These are phyloP conservation scores for Cassiopea andromeda DNA, from an alignment of 30 jellyfish, hydroid and myxozoan genomes.

Conservation along the genomic window DNA sequence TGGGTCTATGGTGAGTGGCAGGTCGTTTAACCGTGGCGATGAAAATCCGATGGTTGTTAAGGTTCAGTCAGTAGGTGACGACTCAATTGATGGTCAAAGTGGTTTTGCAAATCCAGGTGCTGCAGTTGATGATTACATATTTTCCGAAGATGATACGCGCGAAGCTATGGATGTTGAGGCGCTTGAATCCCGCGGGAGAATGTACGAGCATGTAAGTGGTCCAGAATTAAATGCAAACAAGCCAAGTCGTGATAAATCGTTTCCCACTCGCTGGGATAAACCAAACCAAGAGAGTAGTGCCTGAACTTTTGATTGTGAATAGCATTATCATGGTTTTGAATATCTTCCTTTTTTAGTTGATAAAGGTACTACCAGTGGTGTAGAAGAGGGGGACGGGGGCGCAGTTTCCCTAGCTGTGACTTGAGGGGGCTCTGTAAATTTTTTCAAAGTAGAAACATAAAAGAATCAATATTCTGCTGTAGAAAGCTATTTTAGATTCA, in stretches of 20 bases:
- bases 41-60: slow-evolving; percentile 5
- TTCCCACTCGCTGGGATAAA: not conserved
- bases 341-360: too few species aligned
- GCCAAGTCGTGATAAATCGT: not conserved
- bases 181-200: not conserved
- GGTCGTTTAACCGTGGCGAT: too few species aligned
- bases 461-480: too few species aligned
- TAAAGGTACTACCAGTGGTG: too few species aligned
- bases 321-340: too few species aligned
- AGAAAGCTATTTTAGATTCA: too few species aligned
- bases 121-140: slow-evolving; percentile 20
- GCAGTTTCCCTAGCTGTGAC: too few species aligned
- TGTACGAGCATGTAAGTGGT: not conserved
- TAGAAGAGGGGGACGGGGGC: too few species aligned
- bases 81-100: slow-evolving; percentile 30
- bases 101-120: slow-evolving; percentile 50
- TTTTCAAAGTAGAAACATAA: too few species aligned
- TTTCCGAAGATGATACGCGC: slow-evolving; percentile 49
- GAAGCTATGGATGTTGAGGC: slow-evolving; percentile 8
- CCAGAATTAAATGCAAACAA: not conserved
- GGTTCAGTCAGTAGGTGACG: slow-evolving; percentile 18
- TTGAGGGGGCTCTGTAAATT: too few species aligned
- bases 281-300: not conserved
- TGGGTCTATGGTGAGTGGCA: not conserved
- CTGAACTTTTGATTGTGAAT: not conserved